Percentiles rank a stretch among this genome's conserved stretches.
phyloP scores from a whole-genome alignment of 1,140 invertebrate genomes.

The Thaumatotibia leucotreta region DNA sequence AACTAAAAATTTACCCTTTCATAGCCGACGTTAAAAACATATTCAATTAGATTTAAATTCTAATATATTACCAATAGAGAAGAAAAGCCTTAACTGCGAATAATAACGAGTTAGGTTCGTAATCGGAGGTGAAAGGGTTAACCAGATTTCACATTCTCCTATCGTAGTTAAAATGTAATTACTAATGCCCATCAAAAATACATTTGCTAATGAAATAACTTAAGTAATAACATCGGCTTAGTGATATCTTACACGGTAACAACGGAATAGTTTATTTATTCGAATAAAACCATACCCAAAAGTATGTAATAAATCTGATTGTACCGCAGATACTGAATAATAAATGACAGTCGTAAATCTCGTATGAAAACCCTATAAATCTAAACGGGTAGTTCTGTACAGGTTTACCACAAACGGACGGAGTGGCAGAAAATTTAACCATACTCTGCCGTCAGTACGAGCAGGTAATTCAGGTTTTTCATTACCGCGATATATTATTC shows the following conservation, averaged over 20 bases:
- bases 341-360: constrained; percentile 63
- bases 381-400: constrained; percentile 45
- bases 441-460: not conserved
- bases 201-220: no score
- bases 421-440: constrained; percentile 39
- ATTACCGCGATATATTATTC: constrained; percentile 8
- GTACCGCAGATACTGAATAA: constrained; percentile 61
- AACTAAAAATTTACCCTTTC: no score
- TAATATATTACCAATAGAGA: no score
- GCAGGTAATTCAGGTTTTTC: constrained; percentile 8
- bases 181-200: no score
- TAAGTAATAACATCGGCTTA: not conserved
- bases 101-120: no score
- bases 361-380: constrained; percentile 67
- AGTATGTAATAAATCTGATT: constrained; percentile 64
- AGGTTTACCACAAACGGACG: constrained; percentile 48
- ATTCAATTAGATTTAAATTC: no score
- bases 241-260: not conserved
- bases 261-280: constrained; percentile 35
- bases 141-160: no score
- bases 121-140: no score
- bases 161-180: no score
- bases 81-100: no score
- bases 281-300: constrained; percentile 39
- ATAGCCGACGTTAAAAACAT: no score